These are phyloP conservation scores for Mola mola DNA, from an alignment of 2,113 vertebrate genomes.

Conservation along the genomic window DNA sequence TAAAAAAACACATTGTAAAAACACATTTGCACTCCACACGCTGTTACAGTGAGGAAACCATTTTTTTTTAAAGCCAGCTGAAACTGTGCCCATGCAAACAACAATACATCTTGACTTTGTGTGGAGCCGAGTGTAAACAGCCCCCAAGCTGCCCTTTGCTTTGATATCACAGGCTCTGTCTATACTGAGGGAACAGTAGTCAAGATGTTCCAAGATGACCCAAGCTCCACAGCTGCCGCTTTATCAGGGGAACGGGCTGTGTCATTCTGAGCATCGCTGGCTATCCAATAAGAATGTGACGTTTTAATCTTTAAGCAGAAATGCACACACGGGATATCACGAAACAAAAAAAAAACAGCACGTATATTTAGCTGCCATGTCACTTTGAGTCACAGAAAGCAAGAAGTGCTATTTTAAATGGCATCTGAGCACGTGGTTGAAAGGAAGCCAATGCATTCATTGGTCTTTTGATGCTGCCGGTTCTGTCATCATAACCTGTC, in stretches of 20 bases:
- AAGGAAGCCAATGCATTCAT: conserved; percentile 44
- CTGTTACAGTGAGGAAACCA: background rate
- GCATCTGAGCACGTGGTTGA: conserved; percentile 60
- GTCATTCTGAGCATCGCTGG: conserved; percentile 22
- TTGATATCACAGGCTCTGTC: conserved; percentile 24
- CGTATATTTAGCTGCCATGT: conserved; percentile 43
- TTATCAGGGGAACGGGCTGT: conserved; percentile 6
- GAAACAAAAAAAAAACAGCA: conserved; percentile 9
- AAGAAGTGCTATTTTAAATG: conserved; percentile 62
- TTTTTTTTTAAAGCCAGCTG: background rate
- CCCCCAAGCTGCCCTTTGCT: background rate
- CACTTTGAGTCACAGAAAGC: conserved; percentile 52
- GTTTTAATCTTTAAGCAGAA: conserved; percentile 51
- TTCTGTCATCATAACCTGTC: conserved; percentile 61
- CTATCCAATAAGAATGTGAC: conserved; percentile 64
- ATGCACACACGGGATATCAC: background rate
- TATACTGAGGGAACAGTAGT: conserved; percentile 17
- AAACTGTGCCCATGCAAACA: background rate
- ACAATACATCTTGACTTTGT: conserved; percentile 19
- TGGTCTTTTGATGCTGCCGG: conserved; percentile 57
- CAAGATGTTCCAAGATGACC: conserved; percentile 34
- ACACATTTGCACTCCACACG: background rate
- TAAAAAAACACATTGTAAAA: background rate
- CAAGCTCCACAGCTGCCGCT: conserved; percentile 41
- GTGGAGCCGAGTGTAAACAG: conserved; percentile 18